Conservation (phyloP, 2,797 vertebrate genomes). For the Anguilla anguilla region DNA sequence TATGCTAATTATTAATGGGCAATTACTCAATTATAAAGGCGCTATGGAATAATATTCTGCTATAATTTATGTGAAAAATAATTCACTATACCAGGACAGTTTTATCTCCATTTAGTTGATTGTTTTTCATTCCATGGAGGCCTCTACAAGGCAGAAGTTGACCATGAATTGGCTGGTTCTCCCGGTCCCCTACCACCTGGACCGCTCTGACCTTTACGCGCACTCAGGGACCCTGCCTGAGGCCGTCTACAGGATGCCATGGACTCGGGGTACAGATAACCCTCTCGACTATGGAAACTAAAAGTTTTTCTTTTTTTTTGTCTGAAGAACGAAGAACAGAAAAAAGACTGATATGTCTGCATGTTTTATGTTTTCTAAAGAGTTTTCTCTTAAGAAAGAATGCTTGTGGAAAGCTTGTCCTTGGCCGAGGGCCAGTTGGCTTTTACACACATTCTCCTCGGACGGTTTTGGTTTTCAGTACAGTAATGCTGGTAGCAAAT, state of each 20-base stretch:
- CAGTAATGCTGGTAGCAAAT: not conserved
- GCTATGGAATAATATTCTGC: too few species aligned
- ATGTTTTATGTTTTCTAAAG: not conserved
- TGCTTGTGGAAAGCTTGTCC: not conserved
- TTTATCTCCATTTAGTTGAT: too few species aligned
- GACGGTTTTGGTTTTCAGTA: not conserved
- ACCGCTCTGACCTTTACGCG: conserved; percentile 52
- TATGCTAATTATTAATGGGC: too few species aligned
- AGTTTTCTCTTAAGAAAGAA: conserved; percentile 5
- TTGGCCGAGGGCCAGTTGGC: not conserved
- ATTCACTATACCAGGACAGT: not conserved
- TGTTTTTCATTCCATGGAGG: conserved; percentile 50
- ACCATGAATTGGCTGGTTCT: conserved; percentile 61
- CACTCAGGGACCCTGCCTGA: conserved; percentile 59
- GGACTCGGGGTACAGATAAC: conserved; percentile 61
- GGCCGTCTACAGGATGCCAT: conserved; percentile 67
- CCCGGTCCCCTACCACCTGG: conserved; percentile 61
- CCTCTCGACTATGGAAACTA: not conserved
- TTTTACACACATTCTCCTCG: not conserved
- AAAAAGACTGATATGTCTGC: not conserved
- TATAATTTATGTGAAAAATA: not conserved
- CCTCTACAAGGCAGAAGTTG: conserved; percentile 55
- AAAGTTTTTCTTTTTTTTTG: not conserved
- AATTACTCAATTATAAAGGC: too few species aligned
- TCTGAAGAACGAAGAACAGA: not conserved